Evolutionary conservation across 2,113 vertebrate genomes (phyloP), one percentile per base, ranked within the genome.

Genomic region (Heptranchias perlo): DNA sequence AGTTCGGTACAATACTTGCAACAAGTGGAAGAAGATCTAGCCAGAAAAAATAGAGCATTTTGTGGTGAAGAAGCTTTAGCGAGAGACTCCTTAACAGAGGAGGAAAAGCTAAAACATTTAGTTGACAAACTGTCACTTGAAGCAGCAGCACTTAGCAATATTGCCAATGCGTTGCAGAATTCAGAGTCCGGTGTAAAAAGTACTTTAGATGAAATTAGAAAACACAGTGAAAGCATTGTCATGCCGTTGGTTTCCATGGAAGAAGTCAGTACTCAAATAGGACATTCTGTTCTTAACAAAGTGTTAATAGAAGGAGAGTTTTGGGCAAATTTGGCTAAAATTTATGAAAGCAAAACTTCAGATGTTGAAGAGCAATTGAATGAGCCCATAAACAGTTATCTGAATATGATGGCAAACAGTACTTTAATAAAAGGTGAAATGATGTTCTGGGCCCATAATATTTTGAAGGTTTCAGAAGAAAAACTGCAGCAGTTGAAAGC

Each of bases 221-320:
- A 96, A 96, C 96, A 96, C 97, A 97, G 97, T 97, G 97, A 97
- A 78, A 95, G 76, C n/a, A 86, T 96, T 82, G 31, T 67, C n/a
- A 96, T 96, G 49, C 23, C 44, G 67, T 61, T 67, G 89, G 89
- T 92, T 69, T 97, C 96, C 96, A 96, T 47, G 1, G 96, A 96
- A 91, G 97, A 96, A 82, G 96, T 96, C 76, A 54, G 96, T 25
- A 91, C 96, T 54, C 96, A 93, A 78, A 58, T 96, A 14, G 97
- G 96, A 96, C 96, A 96, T 39, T 96, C 96, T 28, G 96, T 97
- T 94, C 91, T 96, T 69, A 94, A 91, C 28, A 97, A 96, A 23
- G 96, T 97, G 49, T 96, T 97, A 61, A 96, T 97, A 10, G 97
- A 98, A 96, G 97, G 86, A 64, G 97, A 98, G 96, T 97, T 98